phyloP scores from a whole-genome alignment of 2,113 vertebrate genomes.

The Pangasianodon hypophthalmus region DNA sequence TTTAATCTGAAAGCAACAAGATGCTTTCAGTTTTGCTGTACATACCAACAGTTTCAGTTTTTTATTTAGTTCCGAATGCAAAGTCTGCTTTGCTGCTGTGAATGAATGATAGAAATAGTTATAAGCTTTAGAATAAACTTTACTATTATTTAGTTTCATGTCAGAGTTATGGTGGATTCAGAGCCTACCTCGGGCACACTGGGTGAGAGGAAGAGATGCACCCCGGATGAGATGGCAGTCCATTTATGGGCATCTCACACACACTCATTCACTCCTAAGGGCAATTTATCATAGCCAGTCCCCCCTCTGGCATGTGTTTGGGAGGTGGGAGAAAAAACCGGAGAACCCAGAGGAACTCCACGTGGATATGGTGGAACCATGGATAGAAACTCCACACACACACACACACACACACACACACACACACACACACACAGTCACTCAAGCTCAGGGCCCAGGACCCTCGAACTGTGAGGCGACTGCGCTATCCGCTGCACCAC shows the following conservation, averaged over 20 bases:
- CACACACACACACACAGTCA: not conserved
- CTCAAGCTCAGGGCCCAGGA: not conserved
- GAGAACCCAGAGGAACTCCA: not conserved
- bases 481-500: not conserved
- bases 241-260: not conserved
- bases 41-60: not conserved
- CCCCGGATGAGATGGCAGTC: not conserved
- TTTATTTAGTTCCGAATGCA: not conserved
- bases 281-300: not conserved
- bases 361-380: not conserved
- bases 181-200: not conserved
- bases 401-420: not conserved
- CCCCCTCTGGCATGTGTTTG: not conserved
- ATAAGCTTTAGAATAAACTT: not conserved
- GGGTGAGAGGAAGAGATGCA: not conserved
- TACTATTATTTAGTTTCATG: not conserved
- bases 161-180: not conserved
- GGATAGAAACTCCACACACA: not conserved
- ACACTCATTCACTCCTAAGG: not conserved
- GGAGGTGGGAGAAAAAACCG: not conserved
- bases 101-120: not conserved
- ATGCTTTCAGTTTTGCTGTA: constrained; percentile 5
- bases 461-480: not conserved
- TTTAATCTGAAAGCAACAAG: not conserved
- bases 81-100: not conserved